Percentiles rank a stretch among this genome's conserved stretches.
Conservation (phyloP, 2,888 invertebrate genomes). For the Leptopilina drosophilae region DNA sequence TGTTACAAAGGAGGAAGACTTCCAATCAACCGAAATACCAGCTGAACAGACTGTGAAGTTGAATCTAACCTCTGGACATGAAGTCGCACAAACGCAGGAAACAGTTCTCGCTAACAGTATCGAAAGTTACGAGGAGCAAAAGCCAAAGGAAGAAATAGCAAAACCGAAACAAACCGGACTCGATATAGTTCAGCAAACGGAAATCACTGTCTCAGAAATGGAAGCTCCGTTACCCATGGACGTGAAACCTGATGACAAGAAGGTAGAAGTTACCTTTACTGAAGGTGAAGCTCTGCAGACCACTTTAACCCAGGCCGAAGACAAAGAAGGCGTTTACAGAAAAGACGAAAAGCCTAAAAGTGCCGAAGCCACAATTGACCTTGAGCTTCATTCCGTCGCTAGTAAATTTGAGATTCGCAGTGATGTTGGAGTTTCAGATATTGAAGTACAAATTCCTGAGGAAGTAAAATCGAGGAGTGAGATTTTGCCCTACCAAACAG, state of each 20-base stretch:
- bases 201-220: conserved; percentile 78
- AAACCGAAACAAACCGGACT: conserved; percentile 74
- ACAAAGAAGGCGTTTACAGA: conserved; percentile 69
- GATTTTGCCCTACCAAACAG: conserved; percentile 67
- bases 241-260: conserved; percentile 79
- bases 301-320: conserved; percentile 76
- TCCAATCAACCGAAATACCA: conserved; percentile 62
- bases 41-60: conserved; percentile 59
- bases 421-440: conserved; percentile 61
- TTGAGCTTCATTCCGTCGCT: conserved; percentile 65
- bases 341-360: conserved; percentile 61
- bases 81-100: conserved; percentile 71
- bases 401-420: conserved; percentile 69
- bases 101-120: conserved; percentile 65
- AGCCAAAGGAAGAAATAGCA: conserved; percentile 67
- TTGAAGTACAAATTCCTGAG: conserved; percentile 54
- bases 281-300: conserved; percentile 81
- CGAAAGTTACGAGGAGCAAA: conserved; percentile 71
- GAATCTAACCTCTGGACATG: conserved; percentile 67
- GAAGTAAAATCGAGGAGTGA: conserved; percentile 64
- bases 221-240: conserved; percentile 77
- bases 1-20: conserved; percentile 61
- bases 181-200: conserved; percentile 76
- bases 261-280: conserved; percentile 78
- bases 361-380: conserved; percentile 66